phyloP scores from a whole-genome alignment of 2,888 invertebrate species.

The Sipha maydis region DNA sequence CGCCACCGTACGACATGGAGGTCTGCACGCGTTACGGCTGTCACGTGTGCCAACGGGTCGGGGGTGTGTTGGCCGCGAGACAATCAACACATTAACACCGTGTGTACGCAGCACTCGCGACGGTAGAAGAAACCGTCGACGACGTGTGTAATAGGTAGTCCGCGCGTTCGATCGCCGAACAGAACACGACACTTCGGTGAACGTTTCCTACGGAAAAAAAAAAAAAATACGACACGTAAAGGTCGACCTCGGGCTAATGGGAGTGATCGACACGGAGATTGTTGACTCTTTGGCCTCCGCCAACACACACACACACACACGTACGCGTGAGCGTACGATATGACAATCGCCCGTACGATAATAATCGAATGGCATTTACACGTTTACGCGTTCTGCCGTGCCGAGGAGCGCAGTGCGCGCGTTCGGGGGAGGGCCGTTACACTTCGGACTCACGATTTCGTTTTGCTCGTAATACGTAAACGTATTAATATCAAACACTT shows the following conservation, averaged over 20 bases:
- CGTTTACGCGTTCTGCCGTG: slow-evolving; percentile 3
- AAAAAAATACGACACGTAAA: slow-evolving; percentile 42
- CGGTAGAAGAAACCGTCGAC: too few relatives aligned
- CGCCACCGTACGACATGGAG: too few relatives aligned
- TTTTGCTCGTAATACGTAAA: not conserved
- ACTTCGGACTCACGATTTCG: slow-evolving; percentile 39
- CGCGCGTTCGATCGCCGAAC: not conserved
- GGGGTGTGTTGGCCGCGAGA: too few relatives aligned
- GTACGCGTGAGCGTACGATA: not conserved
- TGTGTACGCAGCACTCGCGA: too few relatives aligned
- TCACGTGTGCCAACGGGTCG: too few relatives aligned
- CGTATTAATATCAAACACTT: not conserved
- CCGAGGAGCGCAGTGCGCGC: not conserved
- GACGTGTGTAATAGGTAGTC: too few relatives aligned
- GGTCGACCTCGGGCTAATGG: slow-evolving; percentile 51
- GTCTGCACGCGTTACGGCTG: too few relatives aligned
- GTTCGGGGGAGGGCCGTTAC: not conserved
- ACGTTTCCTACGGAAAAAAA: slow-evolving; percentile 44
- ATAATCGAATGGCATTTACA: slow-evolving; percentile 56
- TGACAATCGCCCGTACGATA: slow-evolving; percentile 34
- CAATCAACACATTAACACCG: too few relatives aligned
- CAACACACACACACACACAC: not conserved
- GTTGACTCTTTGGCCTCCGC: slow-evolving; percentile 52
- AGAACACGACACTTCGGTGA: not conserved
- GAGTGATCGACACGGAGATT: slow-evolving; percentile 44